Conservation (phyloP, 2,888 invertebrate species). For the Caenorhabditis macrosperma region DNA sequence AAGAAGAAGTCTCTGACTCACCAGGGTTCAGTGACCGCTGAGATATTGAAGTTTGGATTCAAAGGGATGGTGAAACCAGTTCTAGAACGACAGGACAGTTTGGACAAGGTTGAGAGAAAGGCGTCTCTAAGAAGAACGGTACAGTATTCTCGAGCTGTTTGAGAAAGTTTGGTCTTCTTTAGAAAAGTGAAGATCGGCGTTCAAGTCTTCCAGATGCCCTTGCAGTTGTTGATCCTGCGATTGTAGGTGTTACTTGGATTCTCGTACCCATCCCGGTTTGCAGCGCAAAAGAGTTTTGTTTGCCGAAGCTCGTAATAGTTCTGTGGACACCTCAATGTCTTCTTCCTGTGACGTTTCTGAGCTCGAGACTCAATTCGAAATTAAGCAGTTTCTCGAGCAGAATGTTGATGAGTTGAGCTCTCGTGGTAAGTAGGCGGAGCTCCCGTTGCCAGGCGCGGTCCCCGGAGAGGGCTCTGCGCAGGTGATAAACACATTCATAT, state of each 20-base stretch:
- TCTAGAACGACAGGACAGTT: constrained; percentile 40
- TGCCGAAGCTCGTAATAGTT: constrained; percentile 40
- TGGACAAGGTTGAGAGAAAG: constrained; percentile 40
- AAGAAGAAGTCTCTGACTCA: constrained; percentile 58
- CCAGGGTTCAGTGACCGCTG: constrained; percentile 53
- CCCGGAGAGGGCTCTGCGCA: not conserved
- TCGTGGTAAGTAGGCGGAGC: constrained; percentile 19
- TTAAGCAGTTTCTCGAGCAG: constrained; percentile 51
- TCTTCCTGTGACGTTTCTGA: constrained; percentile 51
- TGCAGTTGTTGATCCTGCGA: constrained; percentile 34
- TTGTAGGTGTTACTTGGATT: not conserved
- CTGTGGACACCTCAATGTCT: constrained; percentile 52
- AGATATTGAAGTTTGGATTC: constrained; percentile 44
- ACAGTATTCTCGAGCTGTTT: not conserved
- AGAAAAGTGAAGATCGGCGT: constrained; percentile 50
- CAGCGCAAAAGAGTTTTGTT: constrained; percentile 53
- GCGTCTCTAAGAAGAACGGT: constrained; percentile 49
- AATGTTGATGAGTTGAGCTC: constrained; percentile 48
- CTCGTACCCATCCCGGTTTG: not conserved
- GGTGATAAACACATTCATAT: not conserved
- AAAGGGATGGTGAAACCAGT: constrained; percentile 54
- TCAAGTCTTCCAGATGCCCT: constrained; percentile 42
- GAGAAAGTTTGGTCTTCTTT: not conserved
- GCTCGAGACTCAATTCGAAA: constrained; percentile 44
- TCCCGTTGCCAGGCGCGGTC: no score